Base-by-base conservation (phyloP, 1,140 invertebrate genomes). In the Drosophila aff. region DNA sequence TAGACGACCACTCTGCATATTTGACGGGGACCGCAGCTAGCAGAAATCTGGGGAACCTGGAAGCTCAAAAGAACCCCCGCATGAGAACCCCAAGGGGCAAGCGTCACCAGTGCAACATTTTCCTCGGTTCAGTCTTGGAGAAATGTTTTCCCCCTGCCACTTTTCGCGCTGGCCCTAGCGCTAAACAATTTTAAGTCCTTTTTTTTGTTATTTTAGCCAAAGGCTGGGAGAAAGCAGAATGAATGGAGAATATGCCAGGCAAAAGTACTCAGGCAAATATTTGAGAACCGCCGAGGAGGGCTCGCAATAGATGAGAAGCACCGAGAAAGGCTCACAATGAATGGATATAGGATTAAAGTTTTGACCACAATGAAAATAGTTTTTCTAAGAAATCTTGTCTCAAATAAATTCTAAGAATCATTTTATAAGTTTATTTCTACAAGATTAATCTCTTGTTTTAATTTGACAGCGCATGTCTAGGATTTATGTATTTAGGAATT, bases 1-100 rank as follows among this genome's bases (percentile, higher is more conserved):
- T 63, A 74, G 78, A 81, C 82, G 74, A 81, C 75, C 76, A 83
- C 81, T 89, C 84, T 89, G 76, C 81, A 87, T 81, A 86, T 89
- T 86, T 87, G 84, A 73, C 79, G 52, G 67, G 43, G 49, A 62
- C 57, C 65, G 65, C 53, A 55, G 33, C 21, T n/a, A 41, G 36
- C 57, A 41, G 59, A 31, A 28, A 40, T 57, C 53, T 40, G 36
- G 15, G 36, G 36, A 57, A 40, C 53, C 53, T 40, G 53, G 53
- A 26, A 40, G 53, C 53, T 57, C 21, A 18, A 15, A 7, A 53
- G 50, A 36, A 10, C n/a, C 13, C 31, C 18, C 33, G 46, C 52
- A 28, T 28, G 33, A 11, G 53, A 44, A 38, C 18, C 61, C 52
- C 61, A 33, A 36, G 67, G 68, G 67, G 67, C 62, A 40, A 46